Evolutionary conservation across 2,888 invertebrate genomes (phyloP).

Genomic region (Eustalomyia histrio): DNA sequence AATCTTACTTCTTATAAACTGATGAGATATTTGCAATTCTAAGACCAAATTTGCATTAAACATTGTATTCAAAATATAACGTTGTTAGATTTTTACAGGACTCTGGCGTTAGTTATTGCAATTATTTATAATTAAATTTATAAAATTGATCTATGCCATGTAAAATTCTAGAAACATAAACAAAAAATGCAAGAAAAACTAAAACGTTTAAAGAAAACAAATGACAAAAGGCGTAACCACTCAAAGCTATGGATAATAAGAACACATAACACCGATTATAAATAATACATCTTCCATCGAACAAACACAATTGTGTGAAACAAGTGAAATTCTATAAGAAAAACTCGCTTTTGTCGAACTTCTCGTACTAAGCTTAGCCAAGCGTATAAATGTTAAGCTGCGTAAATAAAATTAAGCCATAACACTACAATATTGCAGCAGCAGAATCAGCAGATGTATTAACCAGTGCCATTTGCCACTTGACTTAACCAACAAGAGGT

Average conservation of each 20-base stretch:
- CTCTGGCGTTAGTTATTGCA: too few relatives aligned
- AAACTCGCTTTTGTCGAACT: slow-evolving; percentile 34
- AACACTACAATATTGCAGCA: slow-evolving; percentile 6
- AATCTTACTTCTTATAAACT: too few relatives aligned
- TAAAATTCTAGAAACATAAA: slow-evolving; percentile 7
- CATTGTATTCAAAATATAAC: too few relatives aligned
- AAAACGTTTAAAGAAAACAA: slow-evolving; percentile 49
- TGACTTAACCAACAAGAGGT: slow-evolving; percentile 38
- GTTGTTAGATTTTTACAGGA: too few relatives aligned
- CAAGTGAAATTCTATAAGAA: slow-evolving; percentile 5
- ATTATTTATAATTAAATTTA: neutral
- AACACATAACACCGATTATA: slow-evolving; percentile 36
- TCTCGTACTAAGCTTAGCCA: slow-evolving; percentile 2
- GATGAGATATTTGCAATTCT: too few relatives aligned
- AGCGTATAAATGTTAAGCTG: slow-evolving; percentile 45
- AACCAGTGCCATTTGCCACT: slow-evolving; percentile 25
- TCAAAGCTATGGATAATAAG: slow-evolving; percentile 53
- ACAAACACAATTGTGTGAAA: slow-evolving; percentile 22
- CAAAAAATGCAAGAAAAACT: slow-evolving; percentile 31
- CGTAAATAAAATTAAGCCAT: slow-evolving; percentile 60
- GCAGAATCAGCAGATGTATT: slow-evolving; percentile 18
- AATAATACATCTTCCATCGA: slow-evolving; percentile 48
- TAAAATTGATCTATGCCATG: neutral
- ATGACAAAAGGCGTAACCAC: slow-evolving; percentile 69
- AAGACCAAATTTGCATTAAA: too few relatives aligned